Evolutionary conservation across 2,888 invertebrate genomes (phyloP), one percentile per base, ranked within the genome.

Genomic region (Cecidostiba fungosa): DNA sequence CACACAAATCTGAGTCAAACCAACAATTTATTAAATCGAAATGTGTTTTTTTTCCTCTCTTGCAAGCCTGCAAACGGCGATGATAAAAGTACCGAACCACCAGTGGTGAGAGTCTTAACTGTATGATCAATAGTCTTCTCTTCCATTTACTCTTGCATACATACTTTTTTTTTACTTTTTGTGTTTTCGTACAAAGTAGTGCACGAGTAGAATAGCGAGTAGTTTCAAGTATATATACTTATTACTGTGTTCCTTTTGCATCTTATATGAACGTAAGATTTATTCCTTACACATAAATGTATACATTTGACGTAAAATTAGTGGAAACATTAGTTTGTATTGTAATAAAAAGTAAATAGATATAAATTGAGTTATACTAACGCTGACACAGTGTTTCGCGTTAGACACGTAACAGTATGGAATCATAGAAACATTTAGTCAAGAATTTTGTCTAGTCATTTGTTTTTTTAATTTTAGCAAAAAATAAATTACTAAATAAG

Each of bases 1-100:
- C 72, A 73, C 72, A 73, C 32, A 39, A 73, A 73, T 73, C 72
- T 73, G 23, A 3, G 72, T 8, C 14, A 36, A 62, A 59, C 54
- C 19, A 66, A 50, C 54, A 12, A 54, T 82, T 81, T 81, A 59
- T 69, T 82, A 78, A 85, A 81, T 29, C 23, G 70, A 66, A 82
- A 66, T 82, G 62, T 90, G 84, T 91, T 87, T 90, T 87, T 90
- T 72, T 70, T 36, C 8, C 36, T 43, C 43, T 89, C 87, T 91
- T 91, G 84, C 91, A 91, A 91, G 91, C 90, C 89, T 89, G 87
- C 91, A 91, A 88, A 90, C 90, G 87, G 89, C 90, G 90, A 90
- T 90, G 86, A 85, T 89, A 89, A 88, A 89, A 89, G 89, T 89
- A 87, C 90, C 88, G 88, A 90, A 89, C 88, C 89, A 90, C 26